phyloP scores from a whole-genome alignment of 2,113 vertebrate species.

The Arizona elegans region DNA sequence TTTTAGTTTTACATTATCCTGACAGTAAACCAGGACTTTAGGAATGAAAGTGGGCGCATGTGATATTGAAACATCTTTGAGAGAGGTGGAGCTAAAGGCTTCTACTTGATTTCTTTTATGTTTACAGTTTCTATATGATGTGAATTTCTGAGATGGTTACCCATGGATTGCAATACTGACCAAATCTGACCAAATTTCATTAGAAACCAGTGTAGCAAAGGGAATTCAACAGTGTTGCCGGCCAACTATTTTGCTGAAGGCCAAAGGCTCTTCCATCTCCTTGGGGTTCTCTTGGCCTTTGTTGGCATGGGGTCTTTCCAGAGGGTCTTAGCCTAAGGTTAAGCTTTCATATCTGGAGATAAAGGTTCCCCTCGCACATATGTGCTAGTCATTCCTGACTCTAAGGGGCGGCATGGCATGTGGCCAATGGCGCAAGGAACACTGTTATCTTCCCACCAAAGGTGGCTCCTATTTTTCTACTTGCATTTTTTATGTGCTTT shows the following conservation, averaged over 20 bases:
- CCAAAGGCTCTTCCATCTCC: neutral
- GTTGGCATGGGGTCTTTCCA: neutral
- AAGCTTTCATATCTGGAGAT: neutral
- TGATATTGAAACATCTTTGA: neutral
- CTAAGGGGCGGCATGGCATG: no score
- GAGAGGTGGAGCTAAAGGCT: neutral
- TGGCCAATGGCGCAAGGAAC: no score
- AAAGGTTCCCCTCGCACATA: no score
- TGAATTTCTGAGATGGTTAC: neutral
- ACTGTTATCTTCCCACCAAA: no score
- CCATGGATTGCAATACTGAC: neutral
- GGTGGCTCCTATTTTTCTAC: no score
- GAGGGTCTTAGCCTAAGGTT: neutral
- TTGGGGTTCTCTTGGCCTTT: neutral
- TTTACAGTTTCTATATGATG: neutral
- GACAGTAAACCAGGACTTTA: neutral
- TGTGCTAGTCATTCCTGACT: no score
- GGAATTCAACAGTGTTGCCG: neutral
- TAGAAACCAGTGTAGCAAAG: neutral
- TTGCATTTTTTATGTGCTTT: no score
- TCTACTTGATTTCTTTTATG: neutral
- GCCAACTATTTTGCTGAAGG: neutral
- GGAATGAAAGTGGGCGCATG: neutral
- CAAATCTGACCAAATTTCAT: neutral
- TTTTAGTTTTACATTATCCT: constrained; percentile 20